These are phyloP conservation scores for Rhinatrema bivittatum DNA, from an alignment of 2,797 vertebrate species.

Conservation along the genomic window DNA sequence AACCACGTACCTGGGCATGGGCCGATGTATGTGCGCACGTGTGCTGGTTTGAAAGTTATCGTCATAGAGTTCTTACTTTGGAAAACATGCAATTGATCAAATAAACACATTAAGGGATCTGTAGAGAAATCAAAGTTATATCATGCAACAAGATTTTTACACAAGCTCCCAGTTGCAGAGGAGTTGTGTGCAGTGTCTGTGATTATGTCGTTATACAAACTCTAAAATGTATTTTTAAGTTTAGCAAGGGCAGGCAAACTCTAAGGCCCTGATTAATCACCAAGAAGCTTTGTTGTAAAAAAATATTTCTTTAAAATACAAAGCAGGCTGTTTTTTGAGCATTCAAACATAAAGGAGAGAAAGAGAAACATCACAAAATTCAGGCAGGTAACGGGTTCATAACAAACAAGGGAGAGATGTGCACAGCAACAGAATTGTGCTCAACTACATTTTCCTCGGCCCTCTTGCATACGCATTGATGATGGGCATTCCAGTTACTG, in stretches of 20 bases:
- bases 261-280: slow-evolving; percentile 43
- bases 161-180: slow-evolving; percentile 25
- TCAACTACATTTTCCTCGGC: slow-evolving; percentile 22
- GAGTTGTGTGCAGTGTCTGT: slow-evolving; percentile 30
- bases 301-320: slow-evolving; percentile 44
- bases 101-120: slow-evolving; percentile 16
- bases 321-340: slow-evolving; percentile 41
- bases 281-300: slow-evolving; percentile 46
- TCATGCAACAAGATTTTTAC: slow-evolving; percentile 26
- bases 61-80: slow-evolving; percentile 30
- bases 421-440: slow-evolving; percentile 38
- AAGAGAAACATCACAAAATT: slow-evolving; percentile 39
- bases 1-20: too few species aligned
- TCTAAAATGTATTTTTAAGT: slow-evolving; percentile 37
- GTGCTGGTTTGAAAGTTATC: too few species aligned
- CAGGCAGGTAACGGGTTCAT: slow-evolving; percentile 38
- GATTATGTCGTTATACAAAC: slow-evolving; percentile 33
- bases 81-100: slow-evolving; percentile 15
- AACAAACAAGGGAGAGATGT: slow-evolving; percentile 35
- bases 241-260: slow-evolving; percentile 40
- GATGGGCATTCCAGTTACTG: slow-evolving; percentile 22
- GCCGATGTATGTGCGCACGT: too few species aligned
- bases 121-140: slow-evolving; percentile 2
- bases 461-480: slow-evolving; percentile 23
- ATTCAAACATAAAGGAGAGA: slow-evolving; percentile 29